A percentile compares a stretch with the other conserved stretches of the same genome.
Conservation (phyloP, 2,797 vertebrate genomes). For the Sciaenops ocellatus region DNA sequence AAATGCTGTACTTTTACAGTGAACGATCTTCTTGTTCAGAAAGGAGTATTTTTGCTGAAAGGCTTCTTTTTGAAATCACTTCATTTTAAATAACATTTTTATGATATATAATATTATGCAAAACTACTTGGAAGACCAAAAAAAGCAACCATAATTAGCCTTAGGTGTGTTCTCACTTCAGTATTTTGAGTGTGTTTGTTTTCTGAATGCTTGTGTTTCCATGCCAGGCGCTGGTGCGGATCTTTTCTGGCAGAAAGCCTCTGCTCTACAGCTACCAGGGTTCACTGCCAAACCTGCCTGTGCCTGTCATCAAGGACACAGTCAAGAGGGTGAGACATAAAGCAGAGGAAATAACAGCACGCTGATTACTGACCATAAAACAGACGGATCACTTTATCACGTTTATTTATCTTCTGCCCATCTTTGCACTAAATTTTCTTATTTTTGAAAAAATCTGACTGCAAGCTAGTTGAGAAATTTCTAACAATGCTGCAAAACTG, state of each 20-base stretch:
- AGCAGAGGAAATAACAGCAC: slow-evolving; percentile 43
- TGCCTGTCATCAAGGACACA: slow-evolving; percentile 90
- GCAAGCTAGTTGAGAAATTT: not conserved
- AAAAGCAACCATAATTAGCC: not conserved
- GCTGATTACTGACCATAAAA: slow-evolving; percentile 27
- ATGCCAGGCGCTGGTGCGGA: slow-evolving; percentile 90
- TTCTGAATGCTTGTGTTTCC: slow-evolving; percentile 41
- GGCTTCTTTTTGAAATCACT: too few relatives aligned
- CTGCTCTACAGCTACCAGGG: slow-evolving; percentile 93
- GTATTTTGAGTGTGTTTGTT: slow-evolving; percentile 11
- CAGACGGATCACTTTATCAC: slow-evolving; percentile 42
- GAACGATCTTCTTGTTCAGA: too few relatives aligned
- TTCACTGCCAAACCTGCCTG: slow-evolving; percentile 90
- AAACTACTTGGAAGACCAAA: not conserved
- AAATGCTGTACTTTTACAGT: too few relatives aligned
- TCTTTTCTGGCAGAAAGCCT: slow-evolving; percentile 92
- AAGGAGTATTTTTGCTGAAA: too few relatives aligned
- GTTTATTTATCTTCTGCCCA: slow-evolving; percentile 2
- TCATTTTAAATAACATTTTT: not conserved
- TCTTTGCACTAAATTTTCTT: not conserved
- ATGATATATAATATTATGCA: not conserved
- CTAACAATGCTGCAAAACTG: not conserved
- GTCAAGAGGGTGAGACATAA: slow-evolving; percentile 86
- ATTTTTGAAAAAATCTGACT: not conserved
- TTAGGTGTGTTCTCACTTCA: not conserved